Evolutionary conservation across 2,797 vertebrate genomes (phyloP).

Genomic region (Sphaeramia orbicularis): DNA sequence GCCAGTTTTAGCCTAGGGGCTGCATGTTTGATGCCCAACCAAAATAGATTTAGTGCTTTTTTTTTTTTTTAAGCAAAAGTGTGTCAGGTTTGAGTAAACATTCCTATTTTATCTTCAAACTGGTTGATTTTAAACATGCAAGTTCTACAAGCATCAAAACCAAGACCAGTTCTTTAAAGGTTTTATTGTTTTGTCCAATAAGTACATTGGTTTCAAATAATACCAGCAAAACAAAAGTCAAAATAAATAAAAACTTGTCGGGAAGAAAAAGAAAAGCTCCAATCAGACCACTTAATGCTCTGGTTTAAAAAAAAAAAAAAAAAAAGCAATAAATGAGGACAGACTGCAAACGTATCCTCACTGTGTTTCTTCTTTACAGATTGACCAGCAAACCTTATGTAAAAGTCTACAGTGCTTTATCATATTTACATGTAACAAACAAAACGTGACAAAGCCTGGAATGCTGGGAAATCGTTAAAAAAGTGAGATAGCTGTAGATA

Average conservation of each 20-base stretch:
- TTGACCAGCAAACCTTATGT: constrained; percentile 82
- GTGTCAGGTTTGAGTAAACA: too few relatives aligned
- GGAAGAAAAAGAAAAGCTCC: constrained; percentile 69
- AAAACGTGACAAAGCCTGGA: constrained; percentile 91
- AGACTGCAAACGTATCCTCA: constrained; percentile 54
- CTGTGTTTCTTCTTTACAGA: constrained; percentile 67
- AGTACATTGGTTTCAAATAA: constrained; percentile 94
- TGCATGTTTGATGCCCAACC: too few relatives aligned
- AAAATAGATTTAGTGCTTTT: too few relatives aligned
- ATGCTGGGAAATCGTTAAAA: constrained; percentile 93
- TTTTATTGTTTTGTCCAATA: constrained; percentile 65
- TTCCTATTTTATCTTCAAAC: too few relatives aligned
- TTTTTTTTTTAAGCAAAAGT: too few relatives aligned
- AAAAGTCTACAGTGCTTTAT: constrained; percentile 89
- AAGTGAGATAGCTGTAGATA: constrained; percentile 92
- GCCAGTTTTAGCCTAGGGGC: too few relatives aligned
- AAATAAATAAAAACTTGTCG: constrained; percentile 91
- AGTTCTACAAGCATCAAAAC: neutral
- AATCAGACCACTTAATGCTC: constrained; percentile 85
- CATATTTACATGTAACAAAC: constrained; percentile 88
- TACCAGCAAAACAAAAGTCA: constrained; percentile 88
- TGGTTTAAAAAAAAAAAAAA: constrained; percentile 55
- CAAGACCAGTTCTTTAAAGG: constrained; percentile 60
- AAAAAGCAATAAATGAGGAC: constrained; percentile 65
- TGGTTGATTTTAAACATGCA: too few relatives aligned